Evolutionary conservation across 1,140 invertebrate genomes (phyloP).

Genomic region (Bicyclus anynana): DNA sequence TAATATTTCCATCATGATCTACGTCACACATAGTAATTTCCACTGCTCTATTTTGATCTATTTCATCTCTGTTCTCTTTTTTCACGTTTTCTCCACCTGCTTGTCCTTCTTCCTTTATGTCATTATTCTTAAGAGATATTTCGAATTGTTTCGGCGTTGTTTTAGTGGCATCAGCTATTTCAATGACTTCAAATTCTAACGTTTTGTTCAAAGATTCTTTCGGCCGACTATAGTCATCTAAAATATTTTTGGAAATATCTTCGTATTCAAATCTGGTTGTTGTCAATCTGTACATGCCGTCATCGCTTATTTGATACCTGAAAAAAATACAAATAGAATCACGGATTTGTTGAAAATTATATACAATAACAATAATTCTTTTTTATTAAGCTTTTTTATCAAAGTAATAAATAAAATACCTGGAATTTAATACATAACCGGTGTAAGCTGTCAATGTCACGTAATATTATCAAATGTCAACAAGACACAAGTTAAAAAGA

Average conservation of each 20-base stretch:
- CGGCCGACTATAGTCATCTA: slow-evolving; percentile 61
- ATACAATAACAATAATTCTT: neutral
- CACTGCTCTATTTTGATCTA: slow-evolving; percentile 33
- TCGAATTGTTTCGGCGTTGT: slow-evolving; percentile 45
- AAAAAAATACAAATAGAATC: too few relatives aligned
- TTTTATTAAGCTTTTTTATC: too few relatives aligned
- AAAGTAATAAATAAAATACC: too few relatives aligned
- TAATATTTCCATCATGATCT: slow-evolving; percentile 58
- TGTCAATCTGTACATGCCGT: slow-evolving; percentile 86
- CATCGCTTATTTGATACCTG: slow-evolving; percentile 84
- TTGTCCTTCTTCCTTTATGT: neutral
- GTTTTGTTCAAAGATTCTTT: slow-evolving; percentile 54
- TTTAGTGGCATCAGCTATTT: slow-evolving; percentile 39
- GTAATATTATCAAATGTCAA: too few relatives aligned
- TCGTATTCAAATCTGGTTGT: slow-evolving; percentile 87
- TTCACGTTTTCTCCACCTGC: neutral
- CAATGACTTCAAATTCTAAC: slow-evolving; percentile 56
- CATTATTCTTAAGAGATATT: slow-evolving; percentile 41
- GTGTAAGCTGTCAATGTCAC: too few relatives aligned
- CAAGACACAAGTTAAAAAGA: too few relatives aligned
- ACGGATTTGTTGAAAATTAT: too few relatives aligned
- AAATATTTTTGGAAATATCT: slow-evolving; percentile 83
- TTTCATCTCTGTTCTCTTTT: slow-evolving; percentile 28
- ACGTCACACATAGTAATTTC: slow-evolving; percentile 66
- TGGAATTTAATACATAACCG: too few relatives aligned